A percentile compares a stretch with the other conserved stretches of the same genome.
These are phyloP conservation scores for Ophioninae sp. DNA, from an alignment of 2,888 invertebrate genomes.

Conservation along the genomic window DNA sequence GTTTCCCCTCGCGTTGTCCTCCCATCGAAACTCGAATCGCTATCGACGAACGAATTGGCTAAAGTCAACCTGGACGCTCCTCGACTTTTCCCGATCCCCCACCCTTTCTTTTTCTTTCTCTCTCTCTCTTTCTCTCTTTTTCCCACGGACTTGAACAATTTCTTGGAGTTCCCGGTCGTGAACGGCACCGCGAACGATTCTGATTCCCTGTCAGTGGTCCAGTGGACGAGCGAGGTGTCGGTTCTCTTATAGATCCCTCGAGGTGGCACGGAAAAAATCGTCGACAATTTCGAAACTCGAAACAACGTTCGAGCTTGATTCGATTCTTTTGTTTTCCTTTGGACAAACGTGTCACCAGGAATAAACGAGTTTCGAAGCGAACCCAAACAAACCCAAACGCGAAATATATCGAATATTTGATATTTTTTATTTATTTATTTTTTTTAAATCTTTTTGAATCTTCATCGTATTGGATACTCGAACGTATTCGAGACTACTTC, in stretches of 20 bases:
- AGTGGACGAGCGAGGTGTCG: constrained; percentile 61
- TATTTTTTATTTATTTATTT: too few relatives aligned
- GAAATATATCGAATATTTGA: too few relatives aligned
- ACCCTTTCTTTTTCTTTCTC: constrained; percentile 45
- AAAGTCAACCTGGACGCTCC: constrained; percentile 47
- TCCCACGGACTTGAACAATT: constrained; percentile 57
- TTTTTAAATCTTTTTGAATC: too few relatives aligned
- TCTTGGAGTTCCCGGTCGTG: constrained; percentile 55
- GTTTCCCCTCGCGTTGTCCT: too few relatives aligned
- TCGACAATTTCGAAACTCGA: too few relatives aligned
- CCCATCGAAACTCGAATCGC: background rate
- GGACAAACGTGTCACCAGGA: too few relatives aligned
- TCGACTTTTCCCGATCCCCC: constrained; percentile 25
- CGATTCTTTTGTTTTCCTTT: too few relatives aligned
- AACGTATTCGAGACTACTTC: too few relatives aligned
- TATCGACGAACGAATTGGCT: constrained; percentile 15
- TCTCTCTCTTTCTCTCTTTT: constrained; percentile 17
- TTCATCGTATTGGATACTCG: too few relatives aligned
- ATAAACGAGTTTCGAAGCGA: too few relatives aligned
- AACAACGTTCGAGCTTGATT: too few relatives aligned
- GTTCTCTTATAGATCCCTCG: constrained; percentile 24
- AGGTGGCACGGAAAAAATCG: background rate
- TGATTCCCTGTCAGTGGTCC: constrained; percentile 62
- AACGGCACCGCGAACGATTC: constrained; percentile 43
- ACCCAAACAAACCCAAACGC: too few relatives aligned